Evolutionary conservation across 2,797 vertebrate species (phyloP), one percentile per base, ranked within the genome.

Genomic region (Pampus argenteus): DNA sequence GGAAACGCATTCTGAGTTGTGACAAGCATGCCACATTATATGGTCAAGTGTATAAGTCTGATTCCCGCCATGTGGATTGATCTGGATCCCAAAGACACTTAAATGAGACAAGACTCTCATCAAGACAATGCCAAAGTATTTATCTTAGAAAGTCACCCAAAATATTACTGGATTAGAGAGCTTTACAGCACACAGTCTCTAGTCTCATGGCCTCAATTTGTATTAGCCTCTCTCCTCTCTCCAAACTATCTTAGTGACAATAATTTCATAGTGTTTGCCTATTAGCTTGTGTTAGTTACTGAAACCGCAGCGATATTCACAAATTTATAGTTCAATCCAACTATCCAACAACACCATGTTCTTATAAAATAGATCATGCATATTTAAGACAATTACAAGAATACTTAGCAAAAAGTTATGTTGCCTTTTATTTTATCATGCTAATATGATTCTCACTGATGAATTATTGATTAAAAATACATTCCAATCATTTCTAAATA

Each of bases 111-210:
- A 91, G 77, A 69, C 88, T 45, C 84, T 83, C 78, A 67, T 86
- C 84, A 71, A 88, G 81, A 92, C 91, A 89, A 92, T 88, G 87
- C 84, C 86, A 89, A 84, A 92, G 82, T 82, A 84, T 89, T 92
- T 91, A 91, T 91, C 84, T 90, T 91, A 89, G 83, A 92, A 91
- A 88, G 83, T 88, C 88, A 81, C 87, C 89, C 88, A 86, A 86
- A 92, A 88, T 90, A 90, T 88, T 76, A 81, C 78, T 78, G 86
- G 87, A 93, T 93, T 92, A 91, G 83, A 88, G 75, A 77, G 88
- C 70, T 90, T 83, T 89, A 86, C 80, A 77, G 79, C 55, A 49
- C 25, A 40, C 36, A 55, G 86, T 87, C 86, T 91, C 86, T 88
- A 4, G 79, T 77, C 78, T 87, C 73, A 1, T 89, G 89, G 82